A percentile compares a stretch with the other conserved stretches of the same genome.
Conservation (phyloP, 2,113 vertebrate genomes). For the Thymallus thymallus region DNA sequence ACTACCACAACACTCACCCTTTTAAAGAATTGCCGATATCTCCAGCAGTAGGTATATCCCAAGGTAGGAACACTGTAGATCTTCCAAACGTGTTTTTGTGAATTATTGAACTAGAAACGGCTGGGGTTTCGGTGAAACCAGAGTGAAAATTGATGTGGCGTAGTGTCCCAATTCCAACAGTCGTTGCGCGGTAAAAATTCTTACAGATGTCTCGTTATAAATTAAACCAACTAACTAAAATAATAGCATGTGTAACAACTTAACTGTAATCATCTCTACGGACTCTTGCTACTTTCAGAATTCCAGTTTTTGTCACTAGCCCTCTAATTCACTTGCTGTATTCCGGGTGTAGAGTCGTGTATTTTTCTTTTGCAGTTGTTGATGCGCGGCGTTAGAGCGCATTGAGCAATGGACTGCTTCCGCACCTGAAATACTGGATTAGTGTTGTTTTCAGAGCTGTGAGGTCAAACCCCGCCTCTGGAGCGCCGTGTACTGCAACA, state of each 20-base stretch:
- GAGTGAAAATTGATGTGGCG: neutral
- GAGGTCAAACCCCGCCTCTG: conserved; percentile 75
- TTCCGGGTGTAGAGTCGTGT: neutral
- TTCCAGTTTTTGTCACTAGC: neutral
- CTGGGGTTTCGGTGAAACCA: neutral
- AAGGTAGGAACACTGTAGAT: neutral
- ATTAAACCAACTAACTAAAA: neutral
- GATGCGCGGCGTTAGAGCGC: conserved; percentile 43
- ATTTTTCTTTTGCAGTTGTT: neutral
- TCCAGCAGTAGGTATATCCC: neutral
- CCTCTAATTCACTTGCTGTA: conserved; percentile 13
- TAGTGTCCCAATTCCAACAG: neutral
- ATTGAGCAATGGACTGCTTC: conserved; percentile 55
- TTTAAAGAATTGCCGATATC: neutral
- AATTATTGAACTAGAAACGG: neutral
- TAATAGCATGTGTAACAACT: neutral
- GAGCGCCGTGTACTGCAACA: conserved; percentile 68
- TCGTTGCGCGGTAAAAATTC: neutral
- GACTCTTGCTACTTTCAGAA: neutral
- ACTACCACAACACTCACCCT: conserved; percentile 53
- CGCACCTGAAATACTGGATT: conserved; percentile 78
- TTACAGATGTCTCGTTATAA: neutral
- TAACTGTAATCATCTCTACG: neutral
- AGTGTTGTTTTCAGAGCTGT: conserved; percentile 70
- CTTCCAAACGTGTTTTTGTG: neutral